These are phyloP conservation scores for Aporophyla nigra DNA, from an alignment of 2,888 invertebrate species.

Conservation along the genomic window DNA sequence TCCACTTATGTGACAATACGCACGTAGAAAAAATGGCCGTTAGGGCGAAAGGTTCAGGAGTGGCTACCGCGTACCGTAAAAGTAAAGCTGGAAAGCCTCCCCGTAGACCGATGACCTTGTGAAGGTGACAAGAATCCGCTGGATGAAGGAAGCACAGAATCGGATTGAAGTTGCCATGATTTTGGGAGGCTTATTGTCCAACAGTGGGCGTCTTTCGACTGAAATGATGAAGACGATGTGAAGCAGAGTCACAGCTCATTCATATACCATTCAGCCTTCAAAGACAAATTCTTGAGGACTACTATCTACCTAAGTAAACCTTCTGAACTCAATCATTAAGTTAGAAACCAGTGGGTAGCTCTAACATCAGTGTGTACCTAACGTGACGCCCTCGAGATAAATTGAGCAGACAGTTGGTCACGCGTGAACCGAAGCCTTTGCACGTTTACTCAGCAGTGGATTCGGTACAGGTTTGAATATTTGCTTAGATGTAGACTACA, in stretches of 20 bases:
- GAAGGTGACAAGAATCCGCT: too few relatives aligned
- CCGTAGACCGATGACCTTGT: too few relatives aligned
- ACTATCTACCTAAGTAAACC: background rate
- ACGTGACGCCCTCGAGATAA: slow-evolving; percentile 22
- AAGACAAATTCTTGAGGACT: background rate
- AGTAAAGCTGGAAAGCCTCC: too few relatives aligned
- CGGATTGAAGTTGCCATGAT: too few relatives aligned
- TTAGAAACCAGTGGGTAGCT: background rate
- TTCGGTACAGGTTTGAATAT: background rate
- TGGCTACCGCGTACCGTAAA: too few relatives aligned
- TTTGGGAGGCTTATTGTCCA: too few relatives aligned
- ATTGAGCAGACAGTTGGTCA: slow-evolving; percentile 33
- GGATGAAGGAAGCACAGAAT: too few relatives aligned
- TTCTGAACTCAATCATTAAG: slow-evolving; percentile 3
- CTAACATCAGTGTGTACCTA: slow-evolving; percentile 16
- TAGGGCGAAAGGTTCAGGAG: too few relatives aligned
- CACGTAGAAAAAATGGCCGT: too few relatives aligned
- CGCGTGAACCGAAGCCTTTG: slow-evolving; percentile 9
- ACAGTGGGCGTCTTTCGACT: too few relatives aligned
- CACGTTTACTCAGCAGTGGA: background rate
- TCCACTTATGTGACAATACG: background rate
- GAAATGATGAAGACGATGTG: too few relatives aligned
- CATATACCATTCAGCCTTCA: background rate
- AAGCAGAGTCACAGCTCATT: background rate
- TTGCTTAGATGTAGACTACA: background rate